Base-by-base conservation (phyloP, 2,888 invertebrate genomes). In the Chaetogeoica ovagalla region DNA sequence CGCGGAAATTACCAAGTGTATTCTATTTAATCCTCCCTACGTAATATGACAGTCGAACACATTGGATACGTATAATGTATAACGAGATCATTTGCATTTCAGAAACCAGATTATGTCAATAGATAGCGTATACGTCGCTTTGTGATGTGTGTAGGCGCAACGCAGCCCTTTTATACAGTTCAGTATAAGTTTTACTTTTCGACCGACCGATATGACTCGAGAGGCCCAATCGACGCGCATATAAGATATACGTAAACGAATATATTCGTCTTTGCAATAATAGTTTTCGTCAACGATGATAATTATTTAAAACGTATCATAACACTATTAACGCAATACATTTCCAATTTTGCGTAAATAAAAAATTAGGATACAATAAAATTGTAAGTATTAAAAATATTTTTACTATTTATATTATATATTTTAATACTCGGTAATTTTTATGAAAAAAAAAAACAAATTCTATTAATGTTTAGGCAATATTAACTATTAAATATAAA, bases 131-230 rank as follows among this genome's bases (percentile, higher is more conserved):
- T 13, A 55, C 13, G 39, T 79, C 63, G 17, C 48, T 15, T 1
- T 30, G 48, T 30, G 23, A 48, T 13, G 71, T 63, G 70, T 71
- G 79, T 70, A 65, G 37, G 15, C 60, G 21, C 19, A 57, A 70
- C 23, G 62, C 70, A 71, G 21, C 63, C 70, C 70, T 71, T 63
- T 63, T 65, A 55, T 39, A 57, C 55, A 63, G 79, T 79, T 71
- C 39, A 79, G 79, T 79, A 30, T 70, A 79, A 17, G 71, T 63
- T 71, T 62, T 39, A 71, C 79, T 39, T 71, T 70, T 71, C 62
- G 65, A 39, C 79, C 13, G 70, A 43, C 21, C 39, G 65, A 65
- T 74, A 57, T 23, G 65, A 74, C 52, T 65, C 17, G 30, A 30
- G 30, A 74, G 30, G 13, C 39, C 21, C 57, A 57, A 19, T 74